Conservation (phyloP, 2,888 invertebrate genomes). For the Augiades crinisus region DNA sequence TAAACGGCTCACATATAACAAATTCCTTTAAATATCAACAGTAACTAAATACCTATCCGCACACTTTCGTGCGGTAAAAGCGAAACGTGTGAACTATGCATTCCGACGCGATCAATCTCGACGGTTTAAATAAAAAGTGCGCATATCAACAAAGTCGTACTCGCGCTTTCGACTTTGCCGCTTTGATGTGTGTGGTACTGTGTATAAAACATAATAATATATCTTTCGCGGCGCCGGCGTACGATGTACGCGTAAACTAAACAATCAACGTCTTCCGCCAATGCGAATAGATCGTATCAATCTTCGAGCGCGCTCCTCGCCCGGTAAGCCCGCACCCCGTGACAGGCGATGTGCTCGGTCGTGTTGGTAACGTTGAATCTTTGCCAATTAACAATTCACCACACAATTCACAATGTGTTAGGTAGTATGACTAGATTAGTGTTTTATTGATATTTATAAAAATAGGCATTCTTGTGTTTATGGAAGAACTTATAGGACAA, state of each 20-base stretch:
- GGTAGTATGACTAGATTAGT: too few species aligned
- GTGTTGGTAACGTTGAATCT: neutral
- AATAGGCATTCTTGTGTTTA: too few species aligned
- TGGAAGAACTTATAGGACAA: too few species aligned
- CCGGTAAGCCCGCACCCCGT: neutral
- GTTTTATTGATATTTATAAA: too few species aligned
- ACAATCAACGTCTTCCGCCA: neutral
- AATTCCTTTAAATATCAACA: too few species aligned
- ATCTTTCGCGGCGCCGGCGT: neutral
- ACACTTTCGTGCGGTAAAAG: neutral
- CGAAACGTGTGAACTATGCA: neutral
- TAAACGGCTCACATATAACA: too few species aligned
- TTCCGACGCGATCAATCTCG: slow-evolving; percentile 3
- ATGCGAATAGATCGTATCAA: slow-evolving; percentile 8
- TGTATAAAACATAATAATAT: too few species aligned
- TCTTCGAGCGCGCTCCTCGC: neutral
- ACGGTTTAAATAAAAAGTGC: slow-evolving; percentile 15
- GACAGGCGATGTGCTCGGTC: neutral
- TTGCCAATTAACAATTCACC: too few species aligned
- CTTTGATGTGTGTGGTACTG: slow-evolving; percentile 20
- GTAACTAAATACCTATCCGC: neutral
- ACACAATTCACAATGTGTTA: too few species aligned
- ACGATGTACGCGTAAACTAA: slow-evolving; percentile 12
- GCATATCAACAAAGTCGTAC: neutral
- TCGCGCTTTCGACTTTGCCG: slow-evolving; percentile 8